Conservation (phyloP, 2,888 invertebrate species). For the Pilophorus perplexus region DNA sequence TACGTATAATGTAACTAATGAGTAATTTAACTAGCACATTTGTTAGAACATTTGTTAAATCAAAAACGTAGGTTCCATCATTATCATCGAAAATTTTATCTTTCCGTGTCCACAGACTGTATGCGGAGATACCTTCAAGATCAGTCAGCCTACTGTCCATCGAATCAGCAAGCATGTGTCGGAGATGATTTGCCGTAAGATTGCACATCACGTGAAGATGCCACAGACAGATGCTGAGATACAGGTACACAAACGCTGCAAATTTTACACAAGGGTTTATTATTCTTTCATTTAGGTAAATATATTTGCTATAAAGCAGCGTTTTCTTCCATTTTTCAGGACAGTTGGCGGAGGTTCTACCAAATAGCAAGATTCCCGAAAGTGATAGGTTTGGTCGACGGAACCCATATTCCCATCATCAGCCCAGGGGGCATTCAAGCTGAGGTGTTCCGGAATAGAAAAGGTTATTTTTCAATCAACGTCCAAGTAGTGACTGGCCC, state of each 20-base stretch:
- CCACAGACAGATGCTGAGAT: not conserved
- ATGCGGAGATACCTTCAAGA: not conserved
- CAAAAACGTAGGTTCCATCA: too few relatives aligned
- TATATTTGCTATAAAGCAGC: too few relatives aligned
- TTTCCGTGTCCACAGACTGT: not conserved
- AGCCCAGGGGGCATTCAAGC: constrained; percentile 2
- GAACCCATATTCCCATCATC: constrained; percentile 2
- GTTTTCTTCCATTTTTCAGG: too few relatives aligned
- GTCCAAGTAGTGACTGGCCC: not conserved
- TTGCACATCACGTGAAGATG: not conserved
- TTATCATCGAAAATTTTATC: too few relatives aligned
- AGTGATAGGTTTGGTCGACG: not conserved
- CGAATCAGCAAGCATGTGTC: not conserved
- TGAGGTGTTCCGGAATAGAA: constrained; percentile 1
- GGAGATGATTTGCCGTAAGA: not conserved
- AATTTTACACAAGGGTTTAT: too few relatives aligned
- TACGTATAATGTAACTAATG: too few relatives aligned
- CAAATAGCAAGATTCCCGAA: not conserved
- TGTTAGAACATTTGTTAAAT: too few relatives aligned
- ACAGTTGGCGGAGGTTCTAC: not conserved
- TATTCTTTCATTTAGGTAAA: too few relatives aligned
- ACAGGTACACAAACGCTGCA: too few relatives aligned
- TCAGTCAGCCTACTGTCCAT: constrained; percentile 7
- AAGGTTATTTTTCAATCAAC: constrained; percentile 4
- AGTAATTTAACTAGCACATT: too few relatives aligned